Evolutionary conservation across 1,140 invertebrate species (phyloP), one percentile per base, ranked within the genome.

Genomic region (Drosophila gunungcola): DNA sequence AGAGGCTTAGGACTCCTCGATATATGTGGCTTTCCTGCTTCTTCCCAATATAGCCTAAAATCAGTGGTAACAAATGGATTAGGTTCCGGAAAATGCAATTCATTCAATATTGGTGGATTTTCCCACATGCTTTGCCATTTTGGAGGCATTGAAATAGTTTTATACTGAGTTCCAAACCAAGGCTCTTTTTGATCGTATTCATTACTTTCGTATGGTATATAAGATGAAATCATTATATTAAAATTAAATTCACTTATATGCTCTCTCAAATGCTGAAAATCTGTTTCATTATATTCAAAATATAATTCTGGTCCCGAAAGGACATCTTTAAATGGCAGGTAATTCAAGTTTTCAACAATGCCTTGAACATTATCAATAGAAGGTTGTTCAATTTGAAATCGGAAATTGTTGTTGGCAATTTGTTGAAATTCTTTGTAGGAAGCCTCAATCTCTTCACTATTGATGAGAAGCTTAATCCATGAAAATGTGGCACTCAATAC

Each of bases 281-380:
- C 93, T 83, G 93, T 60, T n/a, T 96, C 95, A 89, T 97, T 94
- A 86, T 96, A 98, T 63, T 98, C 95, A 67, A 95, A 96, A 85
- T 95, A 95, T 0, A 98, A 91, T 42, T 95, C 93, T 5, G 93
- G 93, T 0, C 96, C 97, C 34, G 95, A 95, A 29, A 99, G 94
- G 75, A 97, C 97, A 91, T 98, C 95, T 80, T 95, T 93, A 0
- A 96, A 94, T 0, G 95, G 94, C 91, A 95, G 97, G 74, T 95
- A 94, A 38, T 97, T 96, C 95, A 98, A 96, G 54, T 94, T 95
- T 90, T 97, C 95, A 29, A 94, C 94, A 7, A 98, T 80, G 21
- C 94, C 93, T 93, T 97, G 96, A 0, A 97, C 97, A 84, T 97
- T 95, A 16, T 97, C 96, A 1, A 94, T 92, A 0, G 97, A 94